Conservation (phyloP, 1,140 invertebrate genomes). For the Ips typographus region DNA sequence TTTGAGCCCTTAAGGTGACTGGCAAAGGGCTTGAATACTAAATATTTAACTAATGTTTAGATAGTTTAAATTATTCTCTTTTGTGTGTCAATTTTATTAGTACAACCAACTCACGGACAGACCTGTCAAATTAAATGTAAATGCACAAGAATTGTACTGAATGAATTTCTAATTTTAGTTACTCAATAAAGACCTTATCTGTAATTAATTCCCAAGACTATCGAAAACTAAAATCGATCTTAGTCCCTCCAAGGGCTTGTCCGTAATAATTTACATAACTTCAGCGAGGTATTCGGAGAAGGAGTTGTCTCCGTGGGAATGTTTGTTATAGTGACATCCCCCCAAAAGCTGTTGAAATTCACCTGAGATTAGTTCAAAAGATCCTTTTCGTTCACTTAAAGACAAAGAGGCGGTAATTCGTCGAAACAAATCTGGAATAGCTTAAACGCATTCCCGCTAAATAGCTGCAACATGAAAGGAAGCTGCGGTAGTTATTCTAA, state of each 20-base stretch:
- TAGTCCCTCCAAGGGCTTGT: neutral
- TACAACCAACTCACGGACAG: too few species aligned
- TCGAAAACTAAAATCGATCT: neutral
- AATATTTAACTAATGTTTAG: too few species aligned
- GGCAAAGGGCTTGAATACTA: too few species aligned
- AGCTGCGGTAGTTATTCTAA: constrained; percentile 20
- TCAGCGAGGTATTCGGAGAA: neutral
- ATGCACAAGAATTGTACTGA: too few species aligned
- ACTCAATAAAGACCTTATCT: too few species aligned
- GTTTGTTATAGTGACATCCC: constrained; percentile 1
- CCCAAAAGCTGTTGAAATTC: neutral
- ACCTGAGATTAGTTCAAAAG: neutral
- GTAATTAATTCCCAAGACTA: too few species aligned
- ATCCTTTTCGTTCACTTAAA: too few species aligned
- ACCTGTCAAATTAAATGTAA: too few species aligned
- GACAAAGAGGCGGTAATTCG: neutral
- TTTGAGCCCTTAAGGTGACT: neutral
- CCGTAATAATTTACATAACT: constrained; percentile 3
- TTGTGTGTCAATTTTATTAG: too few species aligned
- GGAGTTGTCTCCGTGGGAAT: neutral
- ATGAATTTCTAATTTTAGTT: too few species aligned
- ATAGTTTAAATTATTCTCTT: too few species aligned
- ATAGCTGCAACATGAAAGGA: constrained; percentile 19
- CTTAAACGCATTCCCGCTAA: constrained; percentile 22
- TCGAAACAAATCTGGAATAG: constrained; percentile 20